A percentile compares a stretch with the other conserved stretches of the same genome.
These are phyloP conservation scores for Cotesia vestalis DNA, from an alignment of 1,140 invertebrate species.

Conservation along the genomic window DNA sequence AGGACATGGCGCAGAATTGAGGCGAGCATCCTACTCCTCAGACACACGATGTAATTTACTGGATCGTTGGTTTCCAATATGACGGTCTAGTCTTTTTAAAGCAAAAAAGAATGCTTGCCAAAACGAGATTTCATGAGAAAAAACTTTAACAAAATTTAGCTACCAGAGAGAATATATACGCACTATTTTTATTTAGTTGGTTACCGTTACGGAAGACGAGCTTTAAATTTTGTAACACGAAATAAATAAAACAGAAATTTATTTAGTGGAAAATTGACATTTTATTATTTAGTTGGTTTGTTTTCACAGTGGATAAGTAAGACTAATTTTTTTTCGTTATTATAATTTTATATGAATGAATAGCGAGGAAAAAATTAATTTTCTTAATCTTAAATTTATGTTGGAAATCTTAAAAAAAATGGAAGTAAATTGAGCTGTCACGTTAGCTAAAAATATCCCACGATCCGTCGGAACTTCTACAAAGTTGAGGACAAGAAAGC, in stretches of 20 bases:
- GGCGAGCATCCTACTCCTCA: slow-evolving; percentile 16
- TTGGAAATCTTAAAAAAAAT: background rate
- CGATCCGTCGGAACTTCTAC: slow-evolving; percentile 17
- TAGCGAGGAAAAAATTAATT: too few relatives aligned
- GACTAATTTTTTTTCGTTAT: too few relatives aligned
- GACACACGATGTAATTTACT: slow-evolving; percentile 54
- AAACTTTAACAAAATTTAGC: slow-evolving; percentile 31
- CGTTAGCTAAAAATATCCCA: background rate
- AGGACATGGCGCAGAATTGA: background rate
- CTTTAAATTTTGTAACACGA: too few relatives aligned
- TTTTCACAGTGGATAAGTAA: too few relatives aligned
- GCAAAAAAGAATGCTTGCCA: slow-evolving; percentile 28
- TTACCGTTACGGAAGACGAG: too few relatives aligned
- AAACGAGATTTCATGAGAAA: slow-evolving; percentile 31
- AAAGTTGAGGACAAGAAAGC: background rate
- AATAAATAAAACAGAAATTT: too few relatives aligned
- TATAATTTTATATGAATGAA: too few relatives aligned
- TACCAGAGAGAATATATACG: slow-evolving; percentile 16
- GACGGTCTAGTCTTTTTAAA: slow-evolving; percentile 49
- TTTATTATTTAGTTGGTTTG: too few relatives aligned
- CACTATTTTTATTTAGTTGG: background rate
- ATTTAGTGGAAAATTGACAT: too few relatives aligned
- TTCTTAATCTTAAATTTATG: background rate
- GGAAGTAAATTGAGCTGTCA: slow-evolving; percentile 1
- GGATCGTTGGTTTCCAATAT: slow-evolving; percentile 56